These are phyloP conservation scores for Trachelus troglodyta DNA, from an alignment of 2,888 invertebrate species.

Conservation along the genomic window DNA sequence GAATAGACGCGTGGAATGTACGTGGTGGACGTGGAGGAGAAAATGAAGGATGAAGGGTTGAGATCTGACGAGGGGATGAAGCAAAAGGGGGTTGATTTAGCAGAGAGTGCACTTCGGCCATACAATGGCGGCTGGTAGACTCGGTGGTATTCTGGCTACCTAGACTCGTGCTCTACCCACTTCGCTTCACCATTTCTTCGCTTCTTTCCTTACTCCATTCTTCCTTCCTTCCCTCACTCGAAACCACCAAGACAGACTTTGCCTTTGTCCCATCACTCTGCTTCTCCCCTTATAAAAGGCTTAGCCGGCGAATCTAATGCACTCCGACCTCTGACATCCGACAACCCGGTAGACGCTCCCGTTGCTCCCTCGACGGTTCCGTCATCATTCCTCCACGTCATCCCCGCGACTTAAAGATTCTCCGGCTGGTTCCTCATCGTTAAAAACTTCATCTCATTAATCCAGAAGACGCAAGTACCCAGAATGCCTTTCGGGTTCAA, in stretches of 20 bases:
- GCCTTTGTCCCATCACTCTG: constrained; percentile 31
- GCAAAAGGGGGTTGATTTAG: constrained; percentile 45
- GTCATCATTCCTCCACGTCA: too few relatives aligned
- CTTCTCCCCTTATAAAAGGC: constrained; percentile 39
- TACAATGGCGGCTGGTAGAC: constrained; percentile 31
- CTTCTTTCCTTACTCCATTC: constrained; percentile 18
- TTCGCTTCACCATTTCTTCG: constrained; percentile 2
- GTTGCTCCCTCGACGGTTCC: too few relatives aligned
- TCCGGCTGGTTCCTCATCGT: too few relatives aligned
- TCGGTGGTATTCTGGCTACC: constrained; percentile 18
- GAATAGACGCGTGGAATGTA: not conserved
- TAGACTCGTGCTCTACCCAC: constrained; percentile 5
- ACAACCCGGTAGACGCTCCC: too few relatives aligned
- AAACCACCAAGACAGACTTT: constrained; percentile 17
- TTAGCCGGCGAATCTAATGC: constrained; percentile 46
- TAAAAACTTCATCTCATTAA: too few relatives aligned
- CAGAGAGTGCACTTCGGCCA: constrained; percentile 40
- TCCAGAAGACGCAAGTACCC: too few relatives aligned
- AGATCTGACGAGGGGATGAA: constrained; percentile 8
- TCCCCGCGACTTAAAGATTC: too few relatives aligned
- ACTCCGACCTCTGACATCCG: constrained; percentile 15
- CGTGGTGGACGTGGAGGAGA: not conserved
- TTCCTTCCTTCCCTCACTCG: constrained; percentile 14
- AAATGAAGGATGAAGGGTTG: not conserved
- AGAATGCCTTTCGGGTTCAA: too few relatives aligned